Base-by-base conservation (phyloP, 2,113 vertebrate species). In the Callocephalon fimbriatum region DNA sequence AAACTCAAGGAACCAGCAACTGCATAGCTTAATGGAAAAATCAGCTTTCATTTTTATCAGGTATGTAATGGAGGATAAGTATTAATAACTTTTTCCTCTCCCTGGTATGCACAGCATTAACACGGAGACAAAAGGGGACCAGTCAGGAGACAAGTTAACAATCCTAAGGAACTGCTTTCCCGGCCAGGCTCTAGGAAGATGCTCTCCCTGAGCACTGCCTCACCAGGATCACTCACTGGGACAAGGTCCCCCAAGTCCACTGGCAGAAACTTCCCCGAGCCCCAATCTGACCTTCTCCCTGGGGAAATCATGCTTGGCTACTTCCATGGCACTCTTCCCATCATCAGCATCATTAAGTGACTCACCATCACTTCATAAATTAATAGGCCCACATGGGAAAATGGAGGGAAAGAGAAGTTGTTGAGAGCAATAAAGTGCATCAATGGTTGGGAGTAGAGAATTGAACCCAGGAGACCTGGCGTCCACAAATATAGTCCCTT, bases 1-100 rank as follows among this genome's bases (percentile, higher is more conserved):
- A 97, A 97, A 98, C 80, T 97, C 93, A 91, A 92, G 94, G 88
- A 97, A 95, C 82, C 48, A 40, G 82, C 96, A 95, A 94, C 56
- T 73, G 63, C 32, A 47, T 11, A 65, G 79, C 91, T 95, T 96
- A 86, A 97, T 97, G 98, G 97, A 92, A 95, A 93, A 90, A 94
- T 96, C 96, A 66, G 2, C 87, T 97, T 97, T 84, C 75, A 63
- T 71, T 96, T 97, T 88, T 68, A 94, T 96, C 96, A 79, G 88
- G 70, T 77, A 86, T 71, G 86, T 76, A 82, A 66, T 51, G 82
- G 78, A 87, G 44, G 63, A 81, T 90, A 92, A 90, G 72, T 89
- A 94, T 91, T 51, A 2, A 7, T 91, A 70, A n/a, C 72, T 82
- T 77, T 74, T 59, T 54, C 65, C 31, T 92, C 56, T 83, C 83